These are phyloP conservation scores for Drosophila ogumai DNA, from an alignment of 1,140 invertebrate genomes.

Conservation along the genomic window DNA sequence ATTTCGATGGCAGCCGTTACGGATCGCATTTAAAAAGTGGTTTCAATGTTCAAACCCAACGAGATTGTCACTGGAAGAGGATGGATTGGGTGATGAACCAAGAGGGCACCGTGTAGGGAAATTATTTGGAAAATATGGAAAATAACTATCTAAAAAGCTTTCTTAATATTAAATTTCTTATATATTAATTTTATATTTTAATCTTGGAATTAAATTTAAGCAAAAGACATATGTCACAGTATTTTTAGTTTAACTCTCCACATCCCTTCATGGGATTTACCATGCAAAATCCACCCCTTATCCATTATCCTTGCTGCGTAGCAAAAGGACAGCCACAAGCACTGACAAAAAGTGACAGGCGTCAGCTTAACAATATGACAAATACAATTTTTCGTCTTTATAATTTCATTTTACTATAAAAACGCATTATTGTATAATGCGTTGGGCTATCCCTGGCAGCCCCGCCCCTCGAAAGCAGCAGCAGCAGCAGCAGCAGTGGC, in stretches of 20 bases:
- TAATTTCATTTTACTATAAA: conserved; percentile 79
- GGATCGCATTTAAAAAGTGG: conserved; percentile 79
- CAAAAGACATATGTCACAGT: too few relatives aligned
- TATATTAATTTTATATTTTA: too few relatives aligned
- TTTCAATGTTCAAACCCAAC: conserved; percentile 64
- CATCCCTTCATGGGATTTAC: neutral
- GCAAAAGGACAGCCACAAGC: conserved; percentile 38
- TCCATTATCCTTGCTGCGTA: conserved; percentile 9
- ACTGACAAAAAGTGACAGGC: conserved; percentile 65
- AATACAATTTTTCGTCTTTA: conserved; percentile 81
- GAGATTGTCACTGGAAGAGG: neutral
- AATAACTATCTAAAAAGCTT: neutral
- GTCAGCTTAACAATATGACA: conserved; percentile 83
- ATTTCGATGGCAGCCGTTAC: conserved; percentile 81
- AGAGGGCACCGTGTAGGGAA: neutral
- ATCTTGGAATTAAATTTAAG: too few relatives aligned
- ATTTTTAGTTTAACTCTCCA: neutral
- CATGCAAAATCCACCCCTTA: neutral
- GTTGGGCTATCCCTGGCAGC: conserved; percentile 36
- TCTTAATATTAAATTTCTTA: neutral
- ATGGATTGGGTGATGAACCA: conserved; percentile 11
- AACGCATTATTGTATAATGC: conserved; percentile 80
- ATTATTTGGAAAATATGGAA: neutral
- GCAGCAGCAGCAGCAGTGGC: too few relatives aligned
- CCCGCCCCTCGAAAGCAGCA: conserved; percentile 6